These are phyloP conservation scores for Drosophila yooni DNA, from an alignment of 2,888 invertebrate species.

Conservation along the genomic window DNA sequence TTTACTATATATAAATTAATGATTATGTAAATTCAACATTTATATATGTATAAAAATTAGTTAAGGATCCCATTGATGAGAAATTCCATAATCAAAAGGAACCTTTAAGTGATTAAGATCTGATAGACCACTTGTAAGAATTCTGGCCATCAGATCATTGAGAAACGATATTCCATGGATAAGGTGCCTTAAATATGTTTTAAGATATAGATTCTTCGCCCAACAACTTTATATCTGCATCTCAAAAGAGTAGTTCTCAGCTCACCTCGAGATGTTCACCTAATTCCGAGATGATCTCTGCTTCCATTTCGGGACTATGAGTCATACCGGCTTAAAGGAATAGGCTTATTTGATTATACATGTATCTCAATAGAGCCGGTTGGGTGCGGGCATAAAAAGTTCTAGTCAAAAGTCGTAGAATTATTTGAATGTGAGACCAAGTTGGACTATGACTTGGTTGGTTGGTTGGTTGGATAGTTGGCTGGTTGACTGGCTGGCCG, in stretches of 20 bases:
- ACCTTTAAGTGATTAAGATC: not conserved
- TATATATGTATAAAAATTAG: not conserved
- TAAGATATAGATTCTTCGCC: not conserved
- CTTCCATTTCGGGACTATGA: not conserved
- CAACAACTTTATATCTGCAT: not conserved
- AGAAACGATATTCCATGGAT: not conserved
- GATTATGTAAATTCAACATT: not conserved
- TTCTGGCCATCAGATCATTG: not conserved
- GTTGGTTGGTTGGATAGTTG: slow-evolving; percentile 7
- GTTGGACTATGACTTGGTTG: slow-evolving; percentile 35
- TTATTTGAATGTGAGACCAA: slow-evolving; percentile 22
- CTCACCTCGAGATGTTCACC: not conserved
- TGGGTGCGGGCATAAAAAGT: slow-evolving; percentile 24
- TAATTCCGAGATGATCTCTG: not conserved
- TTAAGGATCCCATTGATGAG: not conserved
- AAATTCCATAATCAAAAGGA: not conserved
- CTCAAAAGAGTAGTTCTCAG: not conserved
- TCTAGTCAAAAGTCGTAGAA: slow-evolving; percentile 31
- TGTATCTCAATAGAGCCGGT: slow-evolving; percentile 1
- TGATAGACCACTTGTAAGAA: not conserved
- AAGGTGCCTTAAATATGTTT: no score
- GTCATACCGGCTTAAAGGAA: not conserved
- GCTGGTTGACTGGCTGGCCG: not conserved
- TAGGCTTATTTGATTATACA: not conserved
- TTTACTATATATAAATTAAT: not conserved